These are phyloP conservation scores for Subacronicta megacephala DNA, from an alignment of 2,888 invertebrate species.

Conservation along the genomic window DNA sequence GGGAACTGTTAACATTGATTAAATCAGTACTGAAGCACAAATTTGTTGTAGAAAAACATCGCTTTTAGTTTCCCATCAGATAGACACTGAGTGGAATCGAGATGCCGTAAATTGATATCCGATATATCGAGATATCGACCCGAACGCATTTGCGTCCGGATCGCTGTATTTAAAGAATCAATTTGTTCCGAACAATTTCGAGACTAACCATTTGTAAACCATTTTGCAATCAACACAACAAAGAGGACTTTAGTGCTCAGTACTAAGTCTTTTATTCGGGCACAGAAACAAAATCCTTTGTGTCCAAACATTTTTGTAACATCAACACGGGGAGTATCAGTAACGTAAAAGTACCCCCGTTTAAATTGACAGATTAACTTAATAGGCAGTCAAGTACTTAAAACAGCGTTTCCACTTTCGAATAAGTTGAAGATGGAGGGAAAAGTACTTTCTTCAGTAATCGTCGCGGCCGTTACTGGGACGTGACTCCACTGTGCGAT, in stretches of 20 bases:
- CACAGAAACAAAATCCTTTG: slow-evolving; percentile 2
- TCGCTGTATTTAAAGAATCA: neutral
- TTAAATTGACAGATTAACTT: slow-evolving; percentile 37
- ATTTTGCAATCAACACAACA: neutral
- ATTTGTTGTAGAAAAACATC: neutral
- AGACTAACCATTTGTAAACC: neutral
- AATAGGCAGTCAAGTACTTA: slow-evolving; percentile 36
- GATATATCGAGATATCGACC: too few relatives aligned
- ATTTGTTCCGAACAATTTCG: slow-evolving; percentile 1
- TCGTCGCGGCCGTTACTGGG: slow-evolving; percentile 11
- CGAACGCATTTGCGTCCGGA: too few relatives aligned
- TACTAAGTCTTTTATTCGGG: neutral
- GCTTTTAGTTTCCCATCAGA: neutral
- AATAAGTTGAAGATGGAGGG: slow-evolving; percentile 42
- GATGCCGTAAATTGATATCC: too few relatives aligned
- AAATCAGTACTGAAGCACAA: too few relatives aligned
- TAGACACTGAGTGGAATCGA: too few relatives aligned
- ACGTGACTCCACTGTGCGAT: slow-evolving; percentile 33
- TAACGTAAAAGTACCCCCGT: slow-evolving; percentile 15
- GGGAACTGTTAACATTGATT: too few relatives aligned
- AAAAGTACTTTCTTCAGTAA: slow-evolving; percentile 43
- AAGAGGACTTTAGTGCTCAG: neutral
- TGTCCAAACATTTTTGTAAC: slow-evolving; percentile 4
- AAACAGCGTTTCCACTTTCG: slow-evolving; percentile 38
- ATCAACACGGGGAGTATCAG: slow-evolving; percentile 7